Conservation (phyloP, 1,140 invertebrate genomes). For the Drosophila jambulina region DNA sequence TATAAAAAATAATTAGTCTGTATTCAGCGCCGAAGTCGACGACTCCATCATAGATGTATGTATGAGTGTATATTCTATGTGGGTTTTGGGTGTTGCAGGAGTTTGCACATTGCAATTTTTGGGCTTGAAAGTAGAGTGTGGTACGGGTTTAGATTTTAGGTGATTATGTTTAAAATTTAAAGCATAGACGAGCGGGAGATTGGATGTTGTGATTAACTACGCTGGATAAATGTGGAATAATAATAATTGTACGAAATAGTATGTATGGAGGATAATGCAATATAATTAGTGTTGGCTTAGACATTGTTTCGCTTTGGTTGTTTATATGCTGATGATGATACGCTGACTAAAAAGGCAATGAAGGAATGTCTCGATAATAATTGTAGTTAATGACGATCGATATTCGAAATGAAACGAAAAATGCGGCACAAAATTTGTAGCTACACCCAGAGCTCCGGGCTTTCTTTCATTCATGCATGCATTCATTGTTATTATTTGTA, state of each 20-base stretch:
- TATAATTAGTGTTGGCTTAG: constrained; percentile 69
- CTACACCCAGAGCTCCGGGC: constrained; percentile 49
- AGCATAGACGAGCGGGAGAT: constrained; percentile 57
- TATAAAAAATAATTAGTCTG: constrained; percentile 83
- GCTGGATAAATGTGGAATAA: constrained; percentile 79
- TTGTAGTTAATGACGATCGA: constrained; percentile 46
- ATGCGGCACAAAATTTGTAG: constrained; percentile 48
- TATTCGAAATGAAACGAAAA: constrained; percentile 49
- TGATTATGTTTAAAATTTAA: constrained; percentile 70
- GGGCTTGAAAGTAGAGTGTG: constrained; percentile 39
- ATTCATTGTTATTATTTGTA: constrained; percentile 28
- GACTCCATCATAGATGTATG: constrained; percentile 75
- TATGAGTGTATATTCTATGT: constrained; percentile 38
- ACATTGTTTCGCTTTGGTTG: constrained; percentile 38
- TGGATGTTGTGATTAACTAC: constrained; percentile 68
- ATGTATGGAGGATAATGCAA: constrained; percentile 76
- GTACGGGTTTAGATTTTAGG: constrained; percentile 17
- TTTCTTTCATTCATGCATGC: constrained; percentile 31
- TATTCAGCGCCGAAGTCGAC: constrained; percentile 80
- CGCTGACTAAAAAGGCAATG: constrained; percentile 79
- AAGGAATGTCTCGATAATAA: constrained; percentile 52
- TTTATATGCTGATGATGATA: constrained; percentile 55
- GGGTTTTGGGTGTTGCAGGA: constrained; percentile 39
- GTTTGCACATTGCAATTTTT: constrained; percentile 45
- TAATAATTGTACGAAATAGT: constrained; percentile 73